phyloP scores from a whole-genome alignment of 2,888 invertebrate species.

The Chrysomela aeneicollis region DNA sequence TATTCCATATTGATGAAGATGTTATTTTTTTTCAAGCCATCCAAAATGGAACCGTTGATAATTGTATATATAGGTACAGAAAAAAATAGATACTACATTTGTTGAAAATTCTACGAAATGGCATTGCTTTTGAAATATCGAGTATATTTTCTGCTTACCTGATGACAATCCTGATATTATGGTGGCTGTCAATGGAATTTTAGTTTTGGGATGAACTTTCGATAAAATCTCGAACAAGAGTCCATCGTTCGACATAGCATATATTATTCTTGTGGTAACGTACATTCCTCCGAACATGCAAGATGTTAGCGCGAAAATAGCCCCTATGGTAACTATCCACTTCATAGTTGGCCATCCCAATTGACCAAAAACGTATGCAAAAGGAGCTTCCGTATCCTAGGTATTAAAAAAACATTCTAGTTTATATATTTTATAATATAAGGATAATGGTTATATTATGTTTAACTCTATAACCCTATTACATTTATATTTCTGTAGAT shows the following conservation, averaged over 20 bases:
- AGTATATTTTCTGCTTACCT: constrained; percentile 59
- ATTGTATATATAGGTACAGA: no score
- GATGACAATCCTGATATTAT: constrained; percentile 74
- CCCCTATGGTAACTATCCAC: constrained; percentile 82
- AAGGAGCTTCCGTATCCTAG: constrained; percentile 65
- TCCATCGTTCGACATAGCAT: constrained; percentile 88
- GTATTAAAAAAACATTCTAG: no score
- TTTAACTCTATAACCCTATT: no score
- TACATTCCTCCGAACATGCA: constrained; percentile 84
- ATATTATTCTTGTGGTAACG: constrained; percentile 81
- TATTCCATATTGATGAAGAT: no score
- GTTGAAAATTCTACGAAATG: no score
- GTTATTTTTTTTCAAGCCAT: no score
- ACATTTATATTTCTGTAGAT: no score
- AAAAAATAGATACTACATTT: no score
- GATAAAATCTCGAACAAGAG: constrained; percentile 77
- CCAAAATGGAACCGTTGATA: no score
- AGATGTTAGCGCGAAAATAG: constrained; percentile 80
- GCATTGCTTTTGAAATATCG: no score
- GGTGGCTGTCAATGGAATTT: constrained; percentile 79
- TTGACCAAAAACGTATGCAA: constrained; percentile 75
- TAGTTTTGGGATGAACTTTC: constrained; percentile 72
- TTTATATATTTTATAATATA: no score
- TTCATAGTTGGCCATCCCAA: constrained; percentile 79
- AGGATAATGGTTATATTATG: no score